A percentile compares a stretch with the other conserved stretches of the same genome.
Conservation (phyloP, 2,113 vertebrate genomes). For the Meleagris gallopavo region DNA sequence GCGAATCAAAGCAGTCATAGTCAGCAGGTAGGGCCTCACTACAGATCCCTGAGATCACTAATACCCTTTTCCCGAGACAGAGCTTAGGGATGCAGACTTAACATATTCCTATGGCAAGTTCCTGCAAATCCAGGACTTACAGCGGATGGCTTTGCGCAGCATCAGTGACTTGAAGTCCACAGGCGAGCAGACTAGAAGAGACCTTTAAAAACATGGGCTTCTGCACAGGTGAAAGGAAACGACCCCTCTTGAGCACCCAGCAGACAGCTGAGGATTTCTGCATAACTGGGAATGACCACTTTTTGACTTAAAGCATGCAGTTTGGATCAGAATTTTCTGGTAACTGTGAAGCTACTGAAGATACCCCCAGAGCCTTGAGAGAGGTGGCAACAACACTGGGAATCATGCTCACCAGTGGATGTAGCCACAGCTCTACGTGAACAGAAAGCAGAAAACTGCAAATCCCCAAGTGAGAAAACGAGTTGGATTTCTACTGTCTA, state of each 20-base stretch:
- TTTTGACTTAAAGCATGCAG: background rate
- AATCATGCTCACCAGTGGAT: background rate
- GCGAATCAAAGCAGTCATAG: constrained; percentile 8
- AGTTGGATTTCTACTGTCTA: rapidly evolving
- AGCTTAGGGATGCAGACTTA: background rate
- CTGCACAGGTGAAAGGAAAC: background rate
- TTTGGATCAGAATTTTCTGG: background rate
- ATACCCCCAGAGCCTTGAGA: background rate
- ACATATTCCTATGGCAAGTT: background rate
- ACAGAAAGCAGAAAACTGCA: background rate
- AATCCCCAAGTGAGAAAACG: background rate
- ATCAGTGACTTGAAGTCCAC: background rate
- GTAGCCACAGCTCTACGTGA: background rate
- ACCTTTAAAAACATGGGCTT: background rate
- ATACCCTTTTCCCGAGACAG: background rate
- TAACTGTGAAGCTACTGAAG: background rate
- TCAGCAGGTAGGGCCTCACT: background rate
- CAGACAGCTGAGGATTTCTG: background rate
- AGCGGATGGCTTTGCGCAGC: background rate
- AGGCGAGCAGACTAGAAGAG: background rate
- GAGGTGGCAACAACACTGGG: background rate
- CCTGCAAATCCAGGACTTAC: background rate
- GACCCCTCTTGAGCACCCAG: background rate
- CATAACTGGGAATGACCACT: background rate
- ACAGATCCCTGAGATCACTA: background rate